A percentile compares a stretch with the other conserved stretches of the same genome.
These are phyloP conservation scores for Cavia porcellus DNA, from an alignment of 2,113 vertebrate genomes.

Conservation along the genomic window DNA sequence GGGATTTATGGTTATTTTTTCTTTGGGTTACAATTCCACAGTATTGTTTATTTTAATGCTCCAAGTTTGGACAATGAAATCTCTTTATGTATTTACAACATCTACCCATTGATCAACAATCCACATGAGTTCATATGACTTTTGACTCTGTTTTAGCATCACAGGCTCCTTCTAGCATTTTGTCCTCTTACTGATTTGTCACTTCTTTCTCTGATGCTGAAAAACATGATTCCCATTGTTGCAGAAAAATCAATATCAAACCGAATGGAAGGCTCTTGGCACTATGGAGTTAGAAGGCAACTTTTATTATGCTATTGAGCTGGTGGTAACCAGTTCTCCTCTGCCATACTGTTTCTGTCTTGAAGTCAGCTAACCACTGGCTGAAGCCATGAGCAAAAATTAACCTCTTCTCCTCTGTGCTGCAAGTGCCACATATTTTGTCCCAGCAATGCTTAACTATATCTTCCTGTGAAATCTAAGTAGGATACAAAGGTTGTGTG, in stretches of 20 bases:
- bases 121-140: neutral
- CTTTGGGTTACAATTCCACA: neutral
- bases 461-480: neutral
- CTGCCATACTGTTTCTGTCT: neutral
- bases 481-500: neutral
- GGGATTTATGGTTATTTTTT: neutral
- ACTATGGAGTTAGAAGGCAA: too few species aligned
- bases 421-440: neutral
- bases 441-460: neutral
- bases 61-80: neutral
- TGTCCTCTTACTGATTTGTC: neutral
- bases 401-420: neutral
- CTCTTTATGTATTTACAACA: neutral
- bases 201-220: neutral
- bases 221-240: neutral
- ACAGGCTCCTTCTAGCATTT: neutral
- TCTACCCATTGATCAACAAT: neutral
- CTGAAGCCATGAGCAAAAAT: neutral
- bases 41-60: conserved; percentile 16
- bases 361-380: neutral
- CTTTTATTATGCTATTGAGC: too few species aligned
- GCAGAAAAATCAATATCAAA: too few species aligned
- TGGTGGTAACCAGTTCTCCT: neutral
- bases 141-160: neutral
- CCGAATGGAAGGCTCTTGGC: too few species aligned